These are phyloP conservation scores for Apodemia zela DNA, from an alignment of 2,888 invertebrate genomes.

Conservation along the genomic window DNA sequence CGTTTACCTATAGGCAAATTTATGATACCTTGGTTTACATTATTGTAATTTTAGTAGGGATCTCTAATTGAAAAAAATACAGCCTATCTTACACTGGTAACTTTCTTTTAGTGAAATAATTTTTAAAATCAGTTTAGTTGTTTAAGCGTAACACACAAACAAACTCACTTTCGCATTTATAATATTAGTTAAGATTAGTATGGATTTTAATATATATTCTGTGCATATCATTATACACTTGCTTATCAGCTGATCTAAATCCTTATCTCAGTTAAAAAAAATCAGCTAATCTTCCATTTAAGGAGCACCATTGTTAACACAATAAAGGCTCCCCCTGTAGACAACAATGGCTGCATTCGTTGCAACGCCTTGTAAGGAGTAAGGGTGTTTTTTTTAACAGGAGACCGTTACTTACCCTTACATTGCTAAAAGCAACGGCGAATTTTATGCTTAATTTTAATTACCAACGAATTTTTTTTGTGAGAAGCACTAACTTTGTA, in stretches of 20 bases:
- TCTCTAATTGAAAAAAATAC: too few relatives aligned
- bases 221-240: not conserved
- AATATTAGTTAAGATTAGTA: too few relatives aligned
- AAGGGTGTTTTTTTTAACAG: conserved; percentile 3
- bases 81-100: too few relatives aligned
- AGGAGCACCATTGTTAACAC: conserved; percentile 9
- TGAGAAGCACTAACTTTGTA: too few relatives aligned
- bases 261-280: not conserved
- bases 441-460: conserved; percentile 19
- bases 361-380: conserved; percentile 10
- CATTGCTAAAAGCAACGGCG: conserved; percentile 22
- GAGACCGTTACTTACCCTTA: conserved; percentile 4
- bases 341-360: conserved; percentile 12
- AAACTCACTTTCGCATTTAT: too few relatives aligned
- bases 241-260: not conserved
- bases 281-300: conserved; percentile 1
- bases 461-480: not conserved
- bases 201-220: not conserved
- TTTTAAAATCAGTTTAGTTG: too few relatives aligned
- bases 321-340: conserved; percentile 9
- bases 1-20: too few relatives aligned
- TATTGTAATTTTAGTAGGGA: too few relatives aligned
- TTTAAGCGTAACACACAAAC: too few relatives aligned
- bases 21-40: too few relatives aligned
- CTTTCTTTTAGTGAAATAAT: too few relatives aligned